These are phyloP conservation scores for Archips crataeganus DNA, from an alignment of 2,888 invertebrate species.

Conservation along the genomic window DNA sequence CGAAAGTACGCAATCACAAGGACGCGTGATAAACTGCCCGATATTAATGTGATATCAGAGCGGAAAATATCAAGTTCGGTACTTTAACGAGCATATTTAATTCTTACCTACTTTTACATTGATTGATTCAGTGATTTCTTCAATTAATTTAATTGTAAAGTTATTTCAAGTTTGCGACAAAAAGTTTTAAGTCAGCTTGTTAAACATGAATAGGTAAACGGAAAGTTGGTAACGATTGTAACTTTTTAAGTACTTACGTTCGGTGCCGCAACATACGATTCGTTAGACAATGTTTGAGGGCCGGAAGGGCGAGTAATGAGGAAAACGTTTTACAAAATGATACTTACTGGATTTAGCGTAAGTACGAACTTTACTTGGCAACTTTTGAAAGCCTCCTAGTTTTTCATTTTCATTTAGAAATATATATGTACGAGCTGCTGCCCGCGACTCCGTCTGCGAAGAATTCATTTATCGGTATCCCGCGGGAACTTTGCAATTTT, in stretches of 20 bases:
- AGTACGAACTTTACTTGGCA: constrained; percentile 57
- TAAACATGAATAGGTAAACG: constrained; percentile 19
- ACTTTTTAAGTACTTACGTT: constrained; percentile 32
- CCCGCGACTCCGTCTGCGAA: too few relatives aligned
- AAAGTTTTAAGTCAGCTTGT: constrained; percentile 22
- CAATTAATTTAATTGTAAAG: not conserved
- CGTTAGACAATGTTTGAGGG: constrained; percentile 62
- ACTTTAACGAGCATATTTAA: not conserved
- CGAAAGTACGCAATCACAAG: constrained; percentile 20
- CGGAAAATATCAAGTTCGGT: constrained; percentile 6
- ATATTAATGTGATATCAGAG: constrained; percentile 9
- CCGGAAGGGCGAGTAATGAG: constrained; percentile 65
- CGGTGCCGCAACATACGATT: constrained; percentile 45
- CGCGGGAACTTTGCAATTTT: too few relatives aligned
- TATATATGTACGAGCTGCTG: too few relatives aligned
- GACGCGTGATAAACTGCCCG: constrained; percentile 12
- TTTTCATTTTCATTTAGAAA: not conserved
- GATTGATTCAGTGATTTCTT: constrained; percentile 7
- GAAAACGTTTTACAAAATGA: constrained; percentile 66
- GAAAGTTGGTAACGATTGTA: constrained; percentile 23
- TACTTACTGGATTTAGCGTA: constrained; percentile 57
- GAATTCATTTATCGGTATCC: too few relatives aligned
- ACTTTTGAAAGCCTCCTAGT: constrained; percentile 4
- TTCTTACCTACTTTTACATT: not conserved
- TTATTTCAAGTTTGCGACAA: not conserved